These are phyloP conservation scores for Dastarcus helophoroides DNA, from an alignment of 2,888 invertebrate genomes.

Conservation along the genomic window DNA sequence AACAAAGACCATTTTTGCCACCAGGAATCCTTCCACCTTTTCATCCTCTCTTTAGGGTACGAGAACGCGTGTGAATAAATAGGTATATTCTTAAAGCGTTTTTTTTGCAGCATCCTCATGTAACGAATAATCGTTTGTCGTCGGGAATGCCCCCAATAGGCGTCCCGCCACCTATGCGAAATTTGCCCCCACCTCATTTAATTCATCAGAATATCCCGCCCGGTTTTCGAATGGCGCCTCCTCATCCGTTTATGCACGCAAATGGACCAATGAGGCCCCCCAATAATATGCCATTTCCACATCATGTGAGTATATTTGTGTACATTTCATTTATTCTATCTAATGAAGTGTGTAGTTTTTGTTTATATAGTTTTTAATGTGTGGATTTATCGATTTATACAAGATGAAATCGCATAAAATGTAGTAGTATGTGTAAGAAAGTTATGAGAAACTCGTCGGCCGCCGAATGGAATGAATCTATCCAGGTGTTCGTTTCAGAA, in stretches of 20 bases:
- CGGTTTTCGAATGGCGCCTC: slow-evolving; percentile 24
- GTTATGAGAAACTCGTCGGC: too few relatives aligned
- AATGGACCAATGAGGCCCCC: slow-evolving; percentile 13
- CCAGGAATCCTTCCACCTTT: slow-evolving; percentile 12
- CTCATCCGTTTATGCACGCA: slow-evolving; percentile 20
- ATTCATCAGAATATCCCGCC: slow-evolving; percentile 27
- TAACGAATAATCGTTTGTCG: slow-evolving; percentile 32
- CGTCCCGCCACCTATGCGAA: slow-evolving; percentile 31
- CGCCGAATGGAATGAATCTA: too few relatives aligned
- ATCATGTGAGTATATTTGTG: slow-evolving; percentile 5
- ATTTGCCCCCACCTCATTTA: slow-evolving; percentile 14
- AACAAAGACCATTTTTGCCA: slow-evolving; percentile 14
- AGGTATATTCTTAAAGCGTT: too few relatives aligned
- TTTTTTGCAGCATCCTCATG: slow-evolving; percentile 22
- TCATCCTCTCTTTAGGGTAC: slow-evolving; percentile 7
- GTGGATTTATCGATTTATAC: too few relatives aligned
- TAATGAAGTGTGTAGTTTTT: too few relatives aligned
- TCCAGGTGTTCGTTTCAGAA: too few relatives aligned
- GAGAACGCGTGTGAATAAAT: too few relatives aligned
- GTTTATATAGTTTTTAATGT: too few relatives aligned
- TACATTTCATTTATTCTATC: too few relatives aligned
- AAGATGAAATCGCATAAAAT: too few relatives aligned
- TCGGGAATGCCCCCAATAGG: slow-evolving; percentile 36
- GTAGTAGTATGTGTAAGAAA: too few relatives aligned
- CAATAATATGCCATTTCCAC: slow-evolving; percentile 20